Percentiles rank a stretch among this genome's conserved stretches.
Evolutionary conservation across 2,888 invertebrate genomes (phyloP).

Genomic region (Scelioninae gen. 2): DNA sequence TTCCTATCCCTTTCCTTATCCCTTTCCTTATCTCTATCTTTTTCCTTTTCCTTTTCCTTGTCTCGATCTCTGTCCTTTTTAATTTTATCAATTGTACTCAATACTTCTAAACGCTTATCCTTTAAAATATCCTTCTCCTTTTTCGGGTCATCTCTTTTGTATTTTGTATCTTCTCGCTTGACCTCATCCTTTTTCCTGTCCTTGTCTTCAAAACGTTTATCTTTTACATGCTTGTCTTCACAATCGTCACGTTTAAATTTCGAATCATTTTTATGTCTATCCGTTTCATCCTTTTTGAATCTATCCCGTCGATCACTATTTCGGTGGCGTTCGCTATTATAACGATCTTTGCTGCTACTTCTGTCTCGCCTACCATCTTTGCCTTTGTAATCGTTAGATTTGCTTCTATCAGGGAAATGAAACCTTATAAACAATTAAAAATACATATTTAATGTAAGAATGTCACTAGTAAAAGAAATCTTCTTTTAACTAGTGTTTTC

Average conservation of each 20-base stretch:
- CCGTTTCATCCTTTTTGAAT: conserved; percentile 57
- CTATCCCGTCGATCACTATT: conserved; percentile 46
- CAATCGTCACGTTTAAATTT: conserved; percentile 51
- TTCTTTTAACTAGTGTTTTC: too few relatives aligned
- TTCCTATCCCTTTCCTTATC: conserved; percentile 58
- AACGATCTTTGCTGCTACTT: conserved; percentile 57
- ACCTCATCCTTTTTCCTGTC: conserved; percentile 54
- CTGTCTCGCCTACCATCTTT: conserved; percentile 63
- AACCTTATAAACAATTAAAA: too few relatives aligned
- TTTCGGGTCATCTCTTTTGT: conserved; percentile 58
- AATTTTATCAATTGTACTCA: conserved; percentile 33
- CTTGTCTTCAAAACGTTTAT: conserved; percentile 46
- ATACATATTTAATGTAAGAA: too few relatives aligned
- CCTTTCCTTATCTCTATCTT: conserved; percentile 57
- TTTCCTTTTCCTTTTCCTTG: conserved; percentile 61
- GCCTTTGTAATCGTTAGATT: conserved; percentile 63
- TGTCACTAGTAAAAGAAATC: too few relatives aligned
- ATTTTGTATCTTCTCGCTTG: conserved; percentile 56
- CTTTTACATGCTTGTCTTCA: conserved; percentile 34
- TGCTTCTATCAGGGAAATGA: conserved; percentile 44
- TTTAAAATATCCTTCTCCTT: conserved; percentile 57
- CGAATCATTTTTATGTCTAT: conserved; percentile 44
- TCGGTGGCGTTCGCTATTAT: conserved; percentile 37
- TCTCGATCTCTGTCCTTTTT: conserved; percentile 61
- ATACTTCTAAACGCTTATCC: conserved; percentile 58